phyloP scores from a whole-genome alignment of 2,797 vertebrate genomes.

The Lepilemur septentrionalis region DNA sequence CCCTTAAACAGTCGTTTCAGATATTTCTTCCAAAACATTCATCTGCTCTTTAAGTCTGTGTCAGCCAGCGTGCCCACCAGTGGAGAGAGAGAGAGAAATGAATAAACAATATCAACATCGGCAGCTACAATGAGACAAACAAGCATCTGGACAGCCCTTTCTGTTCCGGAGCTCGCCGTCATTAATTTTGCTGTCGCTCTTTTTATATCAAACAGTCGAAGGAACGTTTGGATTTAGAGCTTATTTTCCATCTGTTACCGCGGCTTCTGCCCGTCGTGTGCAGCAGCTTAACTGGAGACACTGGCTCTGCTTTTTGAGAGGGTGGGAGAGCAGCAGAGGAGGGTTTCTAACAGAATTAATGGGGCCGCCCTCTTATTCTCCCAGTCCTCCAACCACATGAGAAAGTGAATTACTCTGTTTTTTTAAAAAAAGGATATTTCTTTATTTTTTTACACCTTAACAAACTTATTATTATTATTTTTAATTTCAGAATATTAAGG shows the following conservation, averaged over 20 bases:
- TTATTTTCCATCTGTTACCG: neutral
- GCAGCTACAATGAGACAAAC: rapidly evolving
- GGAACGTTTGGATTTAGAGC: neutral
- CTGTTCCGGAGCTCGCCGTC: neutral
- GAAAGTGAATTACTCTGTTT: rapidly evolving
- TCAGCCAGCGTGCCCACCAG: rapidly evolving
- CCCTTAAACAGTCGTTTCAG: neutral
- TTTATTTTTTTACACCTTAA: too few species aligned
- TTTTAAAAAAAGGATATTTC: too few species aligned
- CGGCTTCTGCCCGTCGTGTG: neutral
- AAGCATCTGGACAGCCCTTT: neutral
- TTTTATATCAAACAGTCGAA: neutral
- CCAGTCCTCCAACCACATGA: rapidly evolving
- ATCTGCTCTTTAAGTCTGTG: too few species aligned
- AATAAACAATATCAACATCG: neutral
- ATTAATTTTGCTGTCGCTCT: neutral
- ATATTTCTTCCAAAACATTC: neutral
- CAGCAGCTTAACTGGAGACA: neutral
- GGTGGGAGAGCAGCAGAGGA: neutral
- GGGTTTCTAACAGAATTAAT: rapidly evolving
- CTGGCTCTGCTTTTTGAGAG: too few species aligned
- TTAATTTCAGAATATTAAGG: too few species aligned
- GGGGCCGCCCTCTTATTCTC: neutral
- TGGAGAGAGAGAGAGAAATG: neutral
- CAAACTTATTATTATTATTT: too few species aligned